Base-by-base conservation (phyloP, 2,888 invertebrate species). In the Selenia dentaria region DNA sequence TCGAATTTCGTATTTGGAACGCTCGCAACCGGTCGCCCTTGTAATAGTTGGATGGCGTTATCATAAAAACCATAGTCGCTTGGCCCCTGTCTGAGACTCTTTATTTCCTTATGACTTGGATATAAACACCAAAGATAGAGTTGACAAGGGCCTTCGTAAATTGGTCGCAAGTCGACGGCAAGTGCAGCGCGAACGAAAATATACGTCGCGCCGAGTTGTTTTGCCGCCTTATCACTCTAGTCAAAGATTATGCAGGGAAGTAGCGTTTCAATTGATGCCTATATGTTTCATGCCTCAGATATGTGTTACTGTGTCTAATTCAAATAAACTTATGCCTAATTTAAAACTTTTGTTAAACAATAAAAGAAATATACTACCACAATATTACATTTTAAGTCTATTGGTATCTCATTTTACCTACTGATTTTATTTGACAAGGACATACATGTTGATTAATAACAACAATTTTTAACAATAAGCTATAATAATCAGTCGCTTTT, bases 151-250 rank as follows among this genome's bases (percentile, higher is more conserved):
- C 79, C 86, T 73, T 64, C 1, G 32, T 67, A 70, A 64, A 75
- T 41, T 84, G 82, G 88, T 56, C 70, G 53, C 51, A 70, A 78
- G 70, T 81, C 79, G 80, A 78, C 87, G 88, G 86, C 89, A 89
- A 89, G 89, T 89, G 89, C 89, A 88, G 82, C 74, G 81, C 81
- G 87, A 88, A 89, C 88, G 86, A 89, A 89, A 88, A 89, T 89
- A 89, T 89, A 89, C 89, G 84, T 74, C 85, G 84, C 78, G 81
- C 73, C 70, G 86, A 86, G 83, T 89, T 86, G 89, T 87, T 88
- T 88, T 88, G 88, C 89, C 83, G 88, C 86, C 89, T 89, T 89
- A 89, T 89, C 89, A 89, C 83, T 85, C 59, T 43, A 52, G 54
- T 48, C 88, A 88, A 64, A 83, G 87, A 88, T 31, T 69, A 63